Base-by-base conservation (phyloP, 2,888 invertebrate species). In the Lamellibrachia satsuma region DNA sequence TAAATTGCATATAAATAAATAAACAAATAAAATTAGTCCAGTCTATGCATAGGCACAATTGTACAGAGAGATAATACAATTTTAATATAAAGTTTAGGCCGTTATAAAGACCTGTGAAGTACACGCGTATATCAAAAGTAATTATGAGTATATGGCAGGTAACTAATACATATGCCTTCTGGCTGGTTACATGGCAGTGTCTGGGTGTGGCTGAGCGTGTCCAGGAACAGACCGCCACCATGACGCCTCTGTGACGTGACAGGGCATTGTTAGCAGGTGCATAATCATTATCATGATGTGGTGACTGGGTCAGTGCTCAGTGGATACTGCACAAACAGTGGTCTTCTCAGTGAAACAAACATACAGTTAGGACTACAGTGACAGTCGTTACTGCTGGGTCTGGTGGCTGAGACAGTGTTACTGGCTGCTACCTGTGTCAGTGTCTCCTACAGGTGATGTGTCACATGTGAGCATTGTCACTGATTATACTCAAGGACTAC, bases 91-190 rank as follows among this genome's bases (percentile, higher is more conserved):
- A 39, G 39, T 39, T 39, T 39, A 39, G 39, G 39, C 39, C 39
- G 39, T 39, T 39, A 39, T 39, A 39, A 39, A 39, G 39, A 39
- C 39, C 39, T 39, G 39, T 39, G 39, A 39, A 39, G 39, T 39
- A 39, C 39, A 39, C 39, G 39, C 39, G 39, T 39, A 39, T 39
- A 39, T 39, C 39, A 39, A 39, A 39, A 39, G 39, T 39, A 39
- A 39, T 39, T 39, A 39, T 39, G 39, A 39, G 39, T 39, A 39
- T 39, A 39, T 39, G 39, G 39, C 39, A 27, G 11, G 57, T 55
- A 8, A 57, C 92, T 92, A 27, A 57, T 57, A 92, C 51, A 57
- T 91, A 60, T 55, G 39, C 91, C 92, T 8, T 39, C 91, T 55
- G n/a, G 39, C 91, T 55, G 9, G 39, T 55, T 11, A 57, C 91